Conservation (phyloP, 2,113 vertebrate species). For the Tricholaema leucomelas region DNA sequence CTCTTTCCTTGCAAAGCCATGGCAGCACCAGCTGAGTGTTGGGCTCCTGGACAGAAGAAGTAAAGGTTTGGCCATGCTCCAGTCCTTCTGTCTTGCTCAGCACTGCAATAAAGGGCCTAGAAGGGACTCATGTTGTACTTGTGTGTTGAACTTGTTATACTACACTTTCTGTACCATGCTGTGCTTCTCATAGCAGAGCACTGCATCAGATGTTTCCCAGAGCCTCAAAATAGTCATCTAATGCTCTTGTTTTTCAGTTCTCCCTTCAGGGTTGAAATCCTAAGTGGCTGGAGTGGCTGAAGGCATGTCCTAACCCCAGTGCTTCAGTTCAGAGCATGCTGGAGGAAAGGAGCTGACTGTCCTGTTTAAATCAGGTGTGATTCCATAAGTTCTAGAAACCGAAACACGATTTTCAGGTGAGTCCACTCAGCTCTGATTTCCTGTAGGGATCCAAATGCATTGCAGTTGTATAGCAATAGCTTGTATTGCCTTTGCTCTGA, state of each 20-base stretch:
- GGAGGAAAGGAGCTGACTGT: neutral
- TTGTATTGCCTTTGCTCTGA: neutral
- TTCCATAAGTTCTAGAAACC: neutral
- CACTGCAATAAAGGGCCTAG: neutral
- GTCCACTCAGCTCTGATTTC: neutral
- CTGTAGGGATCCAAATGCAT: neutral
- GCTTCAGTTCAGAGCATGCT: neutral
- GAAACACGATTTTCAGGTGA: neutral
- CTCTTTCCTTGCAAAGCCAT: neutral
- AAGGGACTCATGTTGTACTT: accelerated
- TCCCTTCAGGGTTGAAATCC: accelerated
- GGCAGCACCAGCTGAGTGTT: neutral
- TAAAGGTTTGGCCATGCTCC: neutral
- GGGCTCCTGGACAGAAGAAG: neutral
- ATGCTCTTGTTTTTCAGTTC: neutral
- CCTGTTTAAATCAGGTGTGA: neutral
- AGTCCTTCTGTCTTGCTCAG: neutral
- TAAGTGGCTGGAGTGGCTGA: neutral
- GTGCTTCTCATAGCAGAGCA: neutral
- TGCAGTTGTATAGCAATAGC: neutral
- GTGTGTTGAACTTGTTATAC: neutral
- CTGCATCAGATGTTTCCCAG: neutral
- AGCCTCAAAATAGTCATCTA: neutral
- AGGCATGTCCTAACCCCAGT: neutral
- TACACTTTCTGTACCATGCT: neutral